phyloP scores from a whole-genome alignment of 2,888 invertebrate species.

The Hypselothyrea guttata region DNA sequence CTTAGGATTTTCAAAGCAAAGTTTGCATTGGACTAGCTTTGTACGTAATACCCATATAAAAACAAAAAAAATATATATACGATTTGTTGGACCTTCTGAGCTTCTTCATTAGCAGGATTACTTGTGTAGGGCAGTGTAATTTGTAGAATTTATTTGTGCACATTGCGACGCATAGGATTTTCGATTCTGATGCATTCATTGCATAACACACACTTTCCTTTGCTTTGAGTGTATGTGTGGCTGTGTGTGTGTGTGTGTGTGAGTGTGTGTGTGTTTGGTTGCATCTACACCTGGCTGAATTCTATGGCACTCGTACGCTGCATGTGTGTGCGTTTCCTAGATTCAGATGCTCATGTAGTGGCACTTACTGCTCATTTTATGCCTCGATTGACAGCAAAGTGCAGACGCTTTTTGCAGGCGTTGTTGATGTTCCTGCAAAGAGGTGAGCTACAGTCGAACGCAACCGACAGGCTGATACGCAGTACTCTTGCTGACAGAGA shows the following conservation, averaged over 20 bases:
- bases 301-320: constrained; percentile 13
- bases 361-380: constrained; percentile 79
- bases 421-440: constrained; percentile 13
- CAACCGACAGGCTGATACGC: not conserved
- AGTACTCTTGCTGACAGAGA: too few species aligned
- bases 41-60: too few species aligned
- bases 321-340: constrained; percentile 37
- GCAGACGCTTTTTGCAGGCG: constrained; percentile 60
- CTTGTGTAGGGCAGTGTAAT: constrained; percentile 9
- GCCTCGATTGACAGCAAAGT: constrained; percentile 72
- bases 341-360: constrained; percentile 59
- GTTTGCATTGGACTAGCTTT: too few species aligned
- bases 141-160: constrained; percentile 23
- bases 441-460: not conserved
- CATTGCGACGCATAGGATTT: constrained; percentile 43
- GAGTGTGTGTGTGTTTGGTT: constrained; percentile 2
- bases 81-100: too few species aligned
- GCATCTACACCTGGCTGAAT: constrained; percentile 16
- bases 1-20: too few species aligned
- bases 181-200: constrained; percentile 54
- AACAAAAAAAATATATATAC: too few species aligned
- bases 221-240: constrained; percentile 1
- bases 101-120: not conserved
- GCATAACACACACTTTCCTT: constrained; percentile 12
- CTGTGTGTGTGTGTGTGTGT: constrained; percentile 4